These are phyloP conservation scores for Drosophila ananassae DNA, from an alignment of 1,140 invertebrate species.

Conservation along the genomic window DNA sequence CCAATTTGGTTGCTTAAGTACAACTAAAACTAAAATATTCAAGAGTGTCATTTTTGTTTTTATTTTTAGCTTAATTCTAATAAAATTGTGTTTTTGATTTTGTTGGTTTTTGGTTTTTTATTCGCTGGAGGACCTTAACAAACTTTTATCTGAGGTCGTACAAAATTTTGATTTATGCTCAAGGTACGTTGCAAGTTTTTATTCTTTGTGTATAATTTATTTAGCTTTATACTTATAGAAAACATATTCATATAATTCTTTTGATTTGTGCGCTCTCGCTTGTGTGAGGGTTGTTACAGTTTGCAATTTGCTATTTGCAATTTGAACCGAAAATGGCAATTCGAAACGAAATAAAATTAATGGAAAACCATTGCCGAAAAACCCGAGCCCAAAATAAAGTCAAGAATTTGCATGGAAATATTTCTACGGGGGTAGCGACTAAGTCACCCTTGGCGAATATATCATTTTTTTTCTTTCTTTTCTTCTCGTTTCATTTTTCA, in stretches of 20 bases:
- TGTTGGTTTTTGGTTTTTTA: constrained; percentile 30
- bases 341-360: constrained; percentile 36
- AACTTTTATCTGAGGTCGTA: constrained; percentile 44
- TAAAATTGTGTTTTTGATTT: constrained; percentile 65
- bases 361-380: constrained; percentile 26
- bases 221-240: constrained; percentile 56
- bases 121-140: constrained; percentile 19
- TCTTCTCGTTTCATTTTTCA: constrained; percentile 69
- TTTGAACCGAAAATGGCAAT: constrained; percentile 22
- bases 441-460: constrained; percentile 60
- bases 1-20: constrained; percentile 59
- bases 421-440: constrained; percentile 34
- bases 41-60: constrained; percentile 47
- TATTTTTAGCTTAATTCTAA: constrained; percentile 60
- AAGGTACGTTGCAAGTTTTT: constrained; percentile 76
- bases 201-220: constrained; percentile 63
- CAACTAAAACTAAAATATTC: constrained; percentile 59
- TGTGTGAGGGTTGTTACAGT: constrained; percentile 31
- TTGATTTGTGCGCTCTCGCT: constrained; percentile 70
- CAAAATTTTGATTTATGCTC: constrained; percentile 84
- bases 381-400: constrained; percentile 20
- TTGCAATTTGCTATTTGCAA: constrained; percentile 1
- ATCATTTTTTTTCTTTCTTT: constrained; percentile 38
- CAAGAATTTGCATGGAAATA: constrained; percentile 42
- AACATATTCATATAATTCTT: constrained; percentile 62